Evolutionary conservation across 2,113 vertebrate species (phyloP).

Genomic region (Sinocyclocheilus anshuiensis): DNA sequence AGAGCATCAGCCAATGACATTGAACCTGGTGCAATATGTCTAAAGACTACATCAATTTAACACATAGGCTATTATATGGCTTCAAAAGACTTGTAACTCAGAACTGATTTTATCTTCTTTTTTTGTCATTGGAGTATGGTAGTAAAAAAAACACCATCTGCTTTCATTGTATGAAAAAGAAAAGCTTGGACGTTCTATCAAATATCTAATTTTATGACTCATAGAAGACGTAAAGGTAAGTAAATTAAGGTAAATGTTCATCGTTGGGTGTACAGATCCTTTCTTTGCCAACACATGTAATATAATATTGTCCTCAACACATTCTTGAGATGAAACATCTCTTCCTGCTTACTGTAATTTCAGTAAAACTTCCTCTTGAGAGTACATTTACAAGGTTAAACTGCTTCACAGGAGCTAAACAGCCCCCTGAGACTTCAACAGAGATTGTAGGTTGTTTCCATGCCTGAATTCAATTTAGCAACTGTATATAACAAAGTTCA

Average conservation of each 20-base stretch:
- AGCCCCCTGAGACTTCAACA: background rate
- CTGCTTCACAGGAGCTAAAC: background rate
- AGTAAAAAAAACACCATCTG: background rate
- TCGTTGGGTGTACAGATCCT: background rate
- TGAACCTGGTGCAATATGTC: background rate
- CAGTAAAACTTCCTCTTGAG: constrained; percentile 14
- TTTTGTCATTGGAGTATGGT: background rate
- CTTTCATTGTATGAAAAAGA: background rate
- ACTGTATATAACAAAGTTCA: background rate
- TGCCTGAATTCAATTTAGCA: background rate
- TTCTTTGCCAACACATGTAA: constrained; percentile 18
- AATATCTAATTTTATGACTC: background rate
- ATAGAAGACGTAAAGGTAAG: too few species aligned
- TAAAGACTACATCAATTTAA: background rate
- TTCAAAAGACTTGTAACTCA: background rate
- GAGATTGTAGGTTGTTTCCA: background rate
- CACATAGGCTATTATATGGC: background rate
- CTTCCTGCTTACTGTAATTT: background rate
- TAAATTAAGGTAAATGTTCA: too few species aligned
- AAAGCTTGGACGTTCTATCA: background rate
- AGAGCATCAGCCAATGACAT: too few species aligned
- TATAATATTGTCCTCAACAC: background rate
- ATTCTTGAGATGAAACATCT: constrained; percentile 31
- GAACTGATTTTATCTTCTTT: background rate
- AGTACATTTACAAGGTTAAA: constrained; percentile 38